Percentiles rank a stretch among this genome's conserved stretches.
Conservation (phyloP, 2,888 invertebrate genomes). For the Mesochorus sp. region DNA sequence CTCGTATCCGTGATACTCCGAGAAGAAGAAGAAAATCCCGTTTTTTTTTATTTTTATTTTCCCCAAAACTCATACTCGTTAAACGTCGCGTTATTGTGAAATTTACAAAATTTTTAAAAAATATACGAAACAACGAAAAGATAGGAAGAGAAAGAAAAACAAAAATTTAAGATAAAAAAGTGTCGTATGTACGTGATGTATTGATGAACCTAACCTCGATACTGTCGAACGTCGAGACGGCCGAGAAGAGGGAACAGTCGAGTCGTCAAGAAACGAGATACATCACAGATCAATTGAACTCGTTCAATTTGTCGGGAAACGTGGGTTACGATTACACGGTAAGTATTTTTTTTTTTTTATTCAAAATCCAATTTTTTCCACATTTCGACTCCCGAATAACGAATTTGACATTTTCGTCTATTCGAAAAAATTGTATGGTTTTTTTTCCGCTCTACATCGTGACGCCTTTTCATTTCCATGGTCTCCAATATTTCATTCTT, state of each 20-base stretch:
- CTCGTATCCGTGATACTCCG: background rate
- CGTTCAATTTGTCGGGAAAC: conserved; percentile 73
- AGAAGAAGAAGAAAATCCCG: conserved; percentile 2
- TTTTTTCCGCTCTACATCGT: background rate
- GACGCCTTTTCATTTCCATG: background rate
- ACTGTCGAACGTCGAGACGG: conserved; percentile 67
- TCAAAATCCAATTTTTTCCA: background rate
- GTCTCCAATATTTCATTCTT: background rate
- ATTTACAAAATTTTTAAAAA: background rate
- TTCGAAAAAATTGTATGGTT: background rate
- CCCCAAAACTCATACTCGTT: too few species aligned
- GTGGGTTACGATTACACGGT: conserved; percentile 67
- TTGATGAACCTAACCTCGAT: conserved; percentile 79
- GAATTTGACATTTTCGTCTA: background rate
- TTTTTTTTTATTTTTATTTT: too few species aligned
- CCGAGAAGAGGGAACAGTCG: conserved; percentile 74
- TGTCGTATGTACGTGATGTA: conserved; percentile 69
- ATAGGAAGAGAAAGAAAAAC: background rate
- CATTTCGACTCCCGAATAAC: background rate
- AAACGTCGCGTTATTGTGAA: too few species aligned
- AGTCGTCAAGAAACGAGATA: conserved; percentile 71
- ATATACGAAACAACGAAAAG: background rate
- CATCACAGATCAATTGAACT: conserved; percentile 72
- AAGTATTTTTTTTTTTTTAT: conserved; percentile 54
- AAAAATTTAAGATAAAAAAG: conserved; percentile 29